Conservation (phyloP, 2,888 invertebrate species). For the Pinctada fucata region DNA sequence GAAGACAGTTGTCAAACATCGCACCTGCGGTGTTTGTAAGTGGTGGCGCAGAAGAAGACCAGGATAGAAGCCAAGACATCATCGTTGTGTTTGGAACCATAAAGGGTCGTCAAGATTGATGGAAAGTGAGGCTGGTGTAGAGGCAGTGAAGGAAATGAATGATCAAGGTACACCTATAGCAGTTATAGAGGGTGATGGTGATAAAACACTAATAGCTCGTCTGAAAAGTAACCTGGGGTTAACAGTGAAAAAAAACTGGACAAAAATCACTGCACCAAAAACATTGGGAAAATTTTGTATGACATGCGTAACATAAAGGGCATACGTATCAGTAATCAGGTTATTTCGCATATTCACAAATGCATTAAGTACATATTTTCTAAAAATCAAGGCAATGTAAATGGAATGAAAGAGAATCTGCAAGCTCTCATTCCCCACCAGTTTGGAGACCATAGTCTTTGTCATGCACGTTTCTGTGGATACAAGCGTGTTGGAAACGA, state of each 20-base stretch:
- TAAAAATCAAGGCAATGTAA: conserved; percentile 35
- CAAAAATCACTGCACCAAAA: conserved; percentile 32
- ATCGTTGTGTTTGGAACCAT: conserved; percentile 37
- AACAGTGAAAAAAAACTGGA: conserved; percentile 35
- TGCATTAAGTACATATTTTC: conserved; percentile 38
- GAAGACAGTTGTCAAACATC: conserved; percentile 27
- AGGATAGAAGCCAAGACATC: conserved; percentile 14
- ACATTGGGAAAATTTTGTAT: conserved; percentile 30
- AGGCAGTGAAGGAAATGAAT: no score
- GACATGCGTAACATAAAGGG: conserved; percentile 18
- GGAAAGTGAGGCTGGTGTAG: conserved; percentile 21
- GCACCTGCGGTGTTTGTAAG: conserved; percentile 24
- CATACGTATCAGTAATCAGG: conserved; percentile 24
- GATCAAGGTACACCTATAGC: no score
- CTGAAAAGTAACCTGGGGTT: no score
- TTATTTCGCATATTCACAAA: conserved; percentile 36
- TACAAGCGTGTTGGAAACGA: conserved; percentile 28
- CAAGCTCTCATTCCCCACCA: conserved; percentile 41
- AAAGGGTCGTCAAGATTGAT: conserved; percentile 28
- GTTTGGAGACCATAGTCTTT: conserved; percentile 42
- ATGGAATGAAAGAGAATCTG: conserved; percentile 33
- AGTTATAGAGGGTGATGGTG: conserved; percentile 30
- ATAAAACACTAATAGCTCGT: conserved; percentile 29
- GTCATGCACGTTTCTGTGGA: conserved; percentile 39
- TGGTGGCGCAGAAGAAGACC: conserved; percentile 31